Evolutionary conservation across 2,888 invertebrate species (phyloP).

Genomic region (Hydropsyche betteni): DNA sequence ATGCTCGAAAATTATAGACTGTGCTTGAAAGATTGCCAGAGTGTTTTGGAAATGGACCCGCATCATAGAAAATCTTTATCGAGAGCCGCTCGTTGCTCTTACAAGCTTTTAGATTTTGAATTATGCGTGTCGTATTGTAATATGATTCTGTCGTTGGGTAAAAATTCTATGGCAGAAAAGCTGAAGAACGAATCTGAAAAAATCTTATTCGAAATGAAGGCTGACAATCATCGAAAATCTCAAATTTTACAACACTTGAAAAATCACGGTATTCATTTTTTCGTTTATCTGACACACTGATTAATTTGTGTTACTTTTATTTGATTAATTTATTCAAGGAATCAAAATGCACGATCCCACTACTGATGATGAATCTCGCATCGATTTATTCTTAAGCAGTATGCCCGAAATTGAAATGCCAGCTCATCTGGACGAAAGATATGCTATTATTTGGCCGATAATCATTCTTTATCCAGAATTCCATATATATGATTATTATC

Average conservation of each 20-base stretch:
- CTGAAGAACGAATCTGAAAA: constrained; percentile 62
- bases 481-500: constrained; percentile 57
- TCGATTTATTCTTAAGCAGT: constrained; percentile 71
- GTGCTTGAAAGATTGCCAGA: constrained; percentile 80
- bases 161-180: constrained; percentile 63
- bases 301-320: constrained; percentile 49
- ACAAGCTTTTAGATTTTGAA: constrained; percentile 73
- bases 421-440: constrained; percentile 69
- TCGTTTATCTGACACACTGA: neutral
- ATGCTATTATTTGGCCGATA: constrained; percentile 84
- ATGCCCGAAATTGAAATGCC: constrained; percentile 71
- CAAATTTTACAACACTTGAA: constrained; percentile 61
- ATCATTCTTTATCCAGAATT: constrained; percentile 90
- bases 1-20: constrained; percentile 85
- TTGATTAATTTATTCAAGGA: constrained; percentile 54
- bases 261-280: constrained; percentile 60
- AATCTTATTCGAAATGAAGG: constrained; percentile 59
- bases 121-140: constrained; percentile 78
- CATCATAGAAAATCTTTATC: constrained; percentile 80
- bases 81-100: constrained; percentile 79
- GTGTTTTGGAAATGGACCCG: constrained; percentile 78
- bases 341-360: constrained; percentile 67
- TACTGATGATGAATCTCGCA: constrained; percentile 62
- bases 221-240: constrained; percentile 61
- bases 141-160: constrained; percentile 68